Evolutionary conservation across 2,113 vertebrate genomes (phyloP).

Genomic region (Lycaon pictus): DNA sequence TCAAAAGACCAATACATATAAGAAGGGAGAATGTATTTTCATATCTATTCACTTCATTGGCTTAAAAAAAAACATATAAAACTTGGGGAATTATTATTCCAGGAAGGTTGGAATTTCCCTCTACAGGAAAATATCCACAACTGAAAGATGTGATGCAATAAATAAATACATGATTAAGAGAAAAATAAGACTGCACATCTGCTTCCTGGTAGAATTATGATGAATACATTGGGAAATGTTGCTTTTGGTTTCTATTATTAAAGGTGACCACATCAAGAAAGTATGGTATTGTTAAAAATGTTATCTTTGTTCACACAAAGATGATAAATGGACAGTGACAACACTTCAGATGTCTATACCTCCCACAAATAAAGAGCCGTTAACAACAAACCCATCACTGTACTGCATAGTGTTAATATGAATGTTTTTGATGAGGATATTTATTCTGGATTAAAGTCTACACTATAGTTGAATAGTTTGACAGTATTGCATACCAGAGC

Average conservation of each 20-base stretch:
- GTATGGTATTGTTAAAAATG: constrained; percentile 60
- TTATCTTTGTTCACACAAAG: constrained; percentile 70
- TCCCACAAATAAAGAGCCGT: constrained; percentile 69
- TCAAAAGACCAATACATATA: background rate
- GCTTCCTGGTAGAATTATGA: constrained; percentile 83
- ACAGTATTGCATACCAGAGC: background rate
- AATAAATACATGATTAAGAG: constrained; percentile 76
- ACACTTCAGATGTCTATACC: background rate
- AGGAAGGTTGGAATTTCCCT: constrained; percentile 84
- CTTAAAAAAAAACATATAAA: constrained; percentile 21
- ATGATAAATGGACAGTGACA: constrained; percentile 65
- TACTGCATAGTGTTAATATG: background rate
- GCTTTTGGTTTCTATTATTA: constrained; percentile 81
- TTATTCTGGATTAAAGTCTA: constrained; percentile 27
- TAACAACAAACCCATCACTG: background rate
- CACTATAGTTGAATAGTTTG: background rate
- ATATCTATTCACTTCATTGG: constrained; percentile 6
- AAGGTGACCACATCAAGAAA: constrained; percentile 81
- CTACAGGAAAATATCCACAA: constrained; percentile 72
- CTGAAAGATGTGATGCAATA: constrained; percentile 75
- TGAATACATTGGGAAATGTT: constrained; percentile 76
- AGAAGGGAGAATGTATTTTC: background rate
- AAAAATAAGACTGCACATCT: constrained; percentile 77
- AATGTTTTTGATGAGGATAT: background rate
- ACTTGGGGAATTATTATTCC: constrained; percentile 76